Conservation (phyloP, 2,113 vertebrate species). For the Callipepla squamata region DNA sequence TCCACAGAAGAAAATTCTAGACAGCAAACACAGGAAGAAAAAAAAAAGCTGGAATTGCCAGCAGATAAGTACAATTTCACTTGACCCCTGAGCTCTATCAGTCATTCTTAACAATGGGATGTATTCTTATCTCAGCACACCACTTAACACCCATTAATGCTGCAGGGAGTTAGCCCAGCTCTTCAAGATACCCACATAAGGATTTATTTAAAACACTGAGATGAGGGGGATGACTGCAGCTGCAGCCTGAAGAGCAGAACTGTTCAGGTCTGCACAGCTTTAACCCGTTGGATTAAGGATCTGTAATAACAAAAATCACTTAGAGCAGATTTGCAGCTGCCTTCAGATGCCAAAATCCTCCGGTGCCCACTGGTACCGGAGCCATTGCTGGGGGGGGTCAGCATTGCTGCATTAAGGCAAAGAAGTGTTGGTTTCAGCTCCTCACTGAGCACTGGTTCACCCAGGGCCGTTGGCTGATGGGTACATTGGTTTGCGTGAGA, state of each 20-base stretch:
- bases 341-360: not conserved
- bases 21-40: constrained; percentile 50
- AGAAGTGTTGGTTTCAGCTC: not conserved
- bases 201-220: constrained; percentile 68
- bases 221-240: constrained; percentile 45
- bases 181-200: constrained; percentile 64
- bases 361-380: not conserved
- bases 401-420: not conserved
- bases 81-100: constrained; percentile 58
- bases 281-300: constrained; percentile 5
- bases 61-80: constrained; percentile 68
- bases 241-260: constrained; percentile 3
- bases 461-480: not conserved
- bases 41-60: constrained; percentile 38
- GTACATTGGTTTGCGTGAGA: fast-evolving
- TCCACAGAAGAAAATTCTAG: constrained; percentile 27
- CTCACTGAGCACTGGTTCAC: not conserved
- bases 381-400: fast-evolving
- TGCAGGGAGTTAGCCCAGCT: constrained; percentile 54
- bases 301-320: not conserved
- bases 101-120: constrained; percentile 66
- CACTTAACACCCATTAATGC: constrained; percentile 76
- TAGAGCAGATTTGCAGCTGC: not conserved
- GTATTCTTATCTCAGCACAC: constrained; percentile 64
- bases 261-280: constrained; percentile 4